Evolutionary conservation across 2,888 invertebrate species (phyloP), one percentile per base, ranked within the genome.

Genomic region (Melinaea marsaeus): DNA sequence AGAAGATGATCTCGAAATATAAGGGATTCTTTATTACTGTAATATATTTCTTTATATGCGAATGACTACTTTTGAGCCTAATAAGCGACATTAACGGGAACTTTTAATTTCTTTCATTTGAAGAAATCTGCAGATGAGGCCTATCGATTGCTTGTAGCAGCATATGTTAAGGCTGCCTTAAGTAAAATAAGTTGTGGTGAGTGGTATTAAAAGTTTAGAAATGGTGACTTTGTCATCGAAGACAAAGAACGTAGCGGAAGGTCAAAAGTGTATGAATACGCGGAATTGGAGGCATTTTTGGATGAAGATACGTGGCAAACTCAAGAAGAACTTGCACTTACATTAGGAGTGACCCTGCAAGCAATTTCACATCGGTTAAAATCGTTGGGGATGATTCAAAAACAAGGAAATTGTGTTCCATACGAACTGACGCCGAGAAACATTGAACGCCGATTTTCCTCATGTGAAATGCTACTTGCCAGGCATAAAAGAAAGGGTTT

Each of bases 211-310:
- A 22, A 22, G 22, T 22, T 22, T 22, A 48, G 58, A 51, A 58
- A 57, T 22, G 37, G 60, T 62, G 42, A 60, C 11, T 59, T 62
- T 13, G 55, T n/a, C n/a, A n/a, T n/a, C n/a, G n/a, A n/a, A n/a
- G 1, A 22, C 22, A 22, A 22, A 22, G 22, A 22, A 22, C 22
- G 22, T 22, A 22, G 51, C 35, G 54, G 63, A 56, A 37, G 45
- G 51, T 58, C 56, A 37, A 63, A 65, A 58, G 22, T 48, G 2
- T 55, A 58, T 35, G 2, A 35, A 35, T 1, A 35, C 35, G 35
- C 35, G 35, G 35, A 35, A 35, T 35, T 6, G 35, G 48, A 48
- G 9, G 48, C 13, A 48, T 48, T 48, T 2, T 48, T 48, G 13
- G 48, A 48, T 13, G 2, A 48, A 48, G 48, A 48, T 48, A 2